Evolutionary conservation across 2,113 vertebrate genomes (phyloP), one percentile per base, ranked within the genome.

Genomic region (Chaetodon auriga): DNA sequence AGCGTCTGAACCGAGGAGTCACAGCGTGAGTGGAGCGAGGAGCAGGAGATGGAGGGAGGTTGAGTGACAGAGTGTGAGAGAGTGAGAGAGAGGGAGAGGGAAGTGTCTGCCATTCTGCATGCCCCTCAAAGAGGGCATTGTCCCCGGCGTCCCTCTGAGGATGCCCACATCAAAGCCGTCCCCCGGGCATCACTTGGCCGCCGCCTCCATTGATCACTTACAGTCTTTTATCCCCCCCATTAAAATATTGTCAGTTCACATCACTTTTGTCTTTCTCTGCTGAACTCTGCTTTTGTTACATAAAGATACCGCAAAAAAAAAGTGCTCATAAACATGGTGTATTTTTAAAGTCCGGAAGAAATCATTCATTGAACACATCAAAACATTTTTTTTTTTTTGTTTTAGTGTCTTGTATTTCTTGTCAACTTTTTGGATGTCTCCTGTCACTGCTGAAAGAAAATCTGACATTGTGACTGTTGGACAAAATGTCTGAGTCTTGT

Each of bases 121-220:
- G 78, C 75, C 87, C 82, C 90, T 97, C 94, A 97, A 96, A 96
- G 94, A 90, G 93, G 60, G 89, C 95, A 95, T 97, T 97, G 96
- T 97, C 87, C 86, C 53, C 75, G 84, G 87, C 86, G 87, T 92
- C 95, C 92, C 96, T 95, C 92, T 90, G 95, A 95, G 95, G 94
- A 88, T 89, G 91, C 94, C 94, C 92, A 92, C 95, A 96, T 97
- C 96, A 97, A 97, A 97, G 96, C 86, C 75, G 91, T 90, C 88
- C 91, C 93, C 93, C 84, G 89, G 93, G 93, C 95, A 97, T 97
- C 95, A 96, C 92, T 96, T 94, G 92, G 95, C 74, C 70, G 92
- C 95, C 95, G 95, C 92, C 84, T 91, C 94, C 93, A 95, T 96
- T 97, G 96, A 97, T 97, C 96, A 96, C 94, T 96, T 97, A 96